Evolutionary conservation across 2,888 invertebrate genomes (phyloP).

Genomic region (Andrena minutula): DNA sequence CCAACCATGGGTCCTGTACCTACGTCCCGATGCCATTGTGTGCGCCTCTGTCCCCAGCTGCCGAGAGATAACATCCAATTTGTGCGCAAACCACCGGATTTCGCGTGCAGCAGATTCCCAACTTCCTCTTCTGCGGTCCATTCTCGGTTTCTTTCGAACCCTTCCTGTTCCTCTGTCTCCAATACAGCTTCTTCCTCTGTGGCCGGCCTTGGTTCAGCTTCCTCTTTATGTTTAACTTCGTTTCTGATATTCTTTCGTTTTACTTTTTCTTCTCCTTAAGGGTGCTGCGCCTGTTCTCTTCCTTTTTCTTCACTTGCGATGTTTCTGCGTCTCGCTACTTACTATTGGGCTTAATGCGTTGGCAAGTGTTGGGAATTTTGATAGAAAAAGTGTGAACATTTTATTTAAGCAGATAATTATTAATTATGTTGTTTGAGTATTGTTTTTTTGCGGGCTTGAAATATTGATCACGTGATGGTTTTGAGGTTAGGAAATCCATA

Average conservation of each 20-base stretch:
- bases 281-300: constrained; percentile 22
- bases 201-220: background rate
- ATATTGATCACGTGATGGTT: too few relatives aligned
- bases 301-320: constrained; percentile 21
- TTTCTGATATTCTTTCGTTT: constrained; percentile 35
- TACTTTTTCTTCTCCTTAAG: background rate
- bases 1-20: constrained; percentile 22
- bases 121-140: constrained; percentile 45
- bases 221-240: constrained; percentile 48
- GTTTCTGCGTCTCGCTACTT: background rate
- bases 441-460: too few relatives aligned
- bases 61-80: constrained; percentile 79
- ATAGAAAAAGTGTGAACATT: too few relatives aligned
- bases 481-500: too few relatives aligned
- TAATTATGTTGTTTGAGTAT: too few relatives aligned
- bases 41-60: constrained; percentile 78
- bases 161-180: constrained; percentile 24
- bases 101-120: constrained; percentile 62
- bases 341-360: background rate
- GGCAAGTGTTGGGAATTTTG: background rate
- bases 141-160: constrained; percentile 39
- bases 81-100: constrained; percentile 74
- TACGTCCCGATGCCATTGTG: constrained; percentile 9
- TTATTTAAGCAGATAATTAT: too few relatives aligned
- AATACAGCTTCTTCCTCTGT: constrained; percentile 4